These are phyloP conservation scores for Dicrostonyx torquatus DNA, from an alignment of 2,797 vertebrate species.

Conservation along the genomic window DNA sequence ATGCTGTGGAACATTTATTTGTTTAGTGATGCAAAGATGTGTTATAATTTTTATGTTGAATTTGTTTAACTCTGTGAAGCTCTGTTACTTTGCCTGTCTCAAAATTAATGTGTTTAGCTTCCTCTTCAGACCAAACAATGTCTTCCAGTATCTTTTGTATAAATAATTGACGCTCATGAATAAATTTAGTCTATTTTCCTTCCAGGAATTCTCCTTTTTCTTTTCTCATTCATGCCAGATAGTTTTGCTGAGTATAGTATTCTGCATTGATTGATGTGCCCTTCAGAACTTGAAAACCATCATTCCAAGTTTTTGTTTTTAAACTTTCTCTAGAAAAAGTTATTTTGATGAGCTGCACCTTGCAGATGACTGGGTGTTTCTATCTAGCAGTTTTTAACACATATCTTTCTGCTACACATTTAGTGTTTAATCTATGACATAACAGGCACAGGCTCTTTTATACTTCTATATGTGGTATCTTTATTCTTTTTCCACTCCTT, in stretches of 20 bases:
- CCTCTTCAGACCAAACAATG: neutral
- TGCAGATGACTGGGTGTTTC: neutral
- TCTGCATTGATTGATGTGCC: neutral
- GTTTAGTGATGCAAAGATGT: no score
- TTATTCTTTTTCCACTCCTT: neutral
- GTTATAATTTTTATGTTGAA: no score
- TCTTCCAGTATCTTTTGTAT: neutral
- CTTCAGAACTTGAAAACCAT: neutral
- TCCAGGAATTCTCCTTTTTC: no score
- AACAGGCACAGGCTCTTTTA: neutral
- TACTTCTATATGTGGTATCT: neutral
- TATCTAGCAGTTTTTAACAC: neutral
- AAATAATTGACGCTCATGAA: neutral
- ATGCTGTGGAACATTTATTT: no score
- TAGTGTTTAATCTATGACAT: neutral
- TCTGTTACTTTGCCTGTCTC: no score
- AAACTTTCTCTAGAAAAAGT: neutral
- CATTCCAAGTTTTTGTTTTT: neutral
- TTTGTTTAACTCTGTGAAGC: no score
- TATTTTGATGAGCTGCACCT: neutral
- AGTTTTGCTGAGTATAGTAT: neutral
- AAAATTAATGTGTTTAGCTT: neutral
- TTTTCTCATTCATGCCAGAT: no score
- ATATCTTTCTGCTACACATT: neutral
- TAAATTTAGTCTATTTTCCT: no score